Evolutionary conservation across 35 echinoderm and acorn worm species (phyloP).

Genomic region (Apostichopus japonicus): DNA sequence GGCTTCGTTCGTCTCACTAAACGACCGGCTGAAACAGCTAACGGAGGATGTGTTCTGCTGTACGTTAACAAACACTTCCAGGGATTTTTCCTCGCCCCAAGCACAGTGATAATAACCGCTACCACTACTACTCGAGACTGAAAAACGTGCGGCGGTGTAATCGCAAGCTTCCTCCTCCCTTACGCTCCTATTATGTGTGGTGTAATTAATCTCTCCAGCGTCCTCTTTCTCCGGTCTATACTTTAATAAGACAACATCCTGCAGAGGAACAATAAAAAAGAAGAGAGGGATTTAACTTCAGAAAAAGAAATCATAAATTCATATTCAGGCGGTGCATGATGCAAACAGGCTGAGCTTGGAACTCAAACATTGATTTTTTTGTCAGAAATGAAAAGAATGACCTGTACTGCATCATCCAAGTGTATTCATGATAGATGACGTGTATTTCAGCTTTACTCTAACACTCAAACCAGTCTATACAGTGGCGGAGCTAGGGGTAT

Average conservation of each 20-base stretch:
- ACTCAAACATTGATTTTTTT: background rate
- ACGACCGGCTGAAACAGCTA: background rate
- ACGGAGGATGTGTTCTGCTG: background rate
- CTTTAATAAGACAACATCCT: background rate
- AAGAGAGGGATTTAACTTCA: background rate
- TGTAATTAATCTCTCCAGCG: background rate
- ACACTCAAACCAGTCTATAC: background rate
- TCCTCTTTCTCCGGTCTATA: background rate
- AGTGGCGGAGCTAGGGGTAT: no score
- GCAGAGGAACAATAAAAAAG: background rate
- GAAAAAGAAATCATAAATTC: background rate
- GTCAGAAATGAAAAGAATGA: background rate
- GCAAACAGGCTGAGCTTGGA: background rate
- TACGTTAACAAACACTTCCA: background rate
- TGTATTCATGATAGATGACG: background rate
- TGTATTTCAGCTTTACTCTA: background rate
- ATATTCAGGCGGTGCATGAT: background rate
- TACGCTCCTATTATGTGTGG: background rate
- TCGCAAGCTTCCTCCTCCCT: background rate
- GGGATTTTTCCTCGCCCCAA: background rate
- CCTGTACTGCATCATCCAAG: background rate
- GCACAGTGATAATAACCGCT: background rate
- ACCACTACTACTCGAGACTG: background rate
- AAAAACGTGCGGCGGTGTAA: no score
- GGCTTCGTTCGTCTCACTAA: no score